Base-by-base conservation (phyloP, 2,888 invertebrate genomes). In the Xestia c-nigrum region DNA sequence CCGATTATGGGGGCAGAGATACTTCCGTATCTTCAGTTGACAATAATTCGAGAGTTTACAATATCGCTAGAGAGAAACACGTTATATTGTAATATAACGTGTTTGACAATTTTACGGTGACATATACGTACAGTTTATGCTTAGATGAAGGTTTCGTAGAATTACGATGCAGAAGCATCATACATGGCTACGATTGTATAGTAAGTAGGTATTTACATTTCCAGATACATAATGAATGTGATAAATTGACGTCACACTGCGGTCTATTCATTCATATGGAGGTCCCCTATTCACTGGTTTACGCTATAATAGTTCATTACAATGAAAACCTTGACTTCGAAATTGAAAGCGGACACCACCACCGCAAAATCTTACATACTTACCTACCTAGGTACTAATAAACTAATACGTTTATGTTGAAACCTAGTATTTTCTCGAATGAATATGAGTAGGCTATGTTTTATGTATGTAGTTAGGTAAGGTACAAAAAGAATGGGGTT, bases 261-360 rank as follows among this genome's bases (percentile, higher is more conserved):
- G 89, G 88, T 74, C 88, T 88, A 89, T 87, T 87, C 86, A 88
- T 87, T 89, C 77, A 83, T 85, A 84, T 83, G 90, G 89, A 91
- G 91, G 92, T 88, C 84, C 74, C 73, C 89, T 91, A 91, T 91
- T 91, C 90, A 91, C 85, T 85, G 83, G 89, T 89, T 91, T 89
- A 89, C 91, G 86, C 86, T 90, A 89, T 91, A 91, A 90, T 89
- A 89, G 83, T 88, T 90, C 90, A 92, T 91, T 92, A 91, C 78
- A 89, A 88, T 87, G 84, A 85, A 75, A 89, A 90, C 94, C 94
- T 94, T 94, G 94, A 90, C 89, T 90, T 89, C 88, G 84, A 88
- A 87, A 90, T 92, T 90, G 93, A 92, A 92, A 94, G 92, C 90
- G 88, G 90, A 94, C 88, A 91, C 92, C 89, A 85, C 85, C 86